Evolutionary conservation across 2,888 invertebrate species (phyloP), one percentile per base, ranked within the genome.

Genomic region (Antitype chi): DNA sequence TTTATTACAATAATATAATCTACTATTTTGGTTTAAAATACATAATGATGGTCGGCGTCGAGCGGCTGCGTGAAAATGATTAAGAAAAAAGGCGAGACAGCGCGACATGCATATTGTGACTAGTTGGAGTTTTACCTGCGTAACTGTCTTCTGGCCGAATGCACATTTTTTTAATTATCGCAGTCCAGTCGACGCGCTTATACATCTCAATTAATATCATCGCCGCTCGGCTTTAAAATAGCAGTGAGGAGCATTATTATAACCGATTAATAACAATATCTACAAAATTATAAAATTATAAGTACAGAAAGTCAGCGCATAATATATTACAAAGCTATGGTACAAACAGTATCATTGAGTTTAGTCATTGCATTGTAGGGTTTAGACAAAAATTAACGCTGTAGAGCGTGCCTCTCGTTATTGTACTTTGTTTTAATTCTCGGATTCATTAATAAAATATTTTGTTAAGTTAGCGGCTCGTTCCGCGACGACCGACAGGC

Each of bases 1-100:
- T 88, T 85, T 87, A 88, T 82, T 85, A 79, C 32, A 64, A 80
- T 78, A 74, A 77, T 81, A 81, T 77, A 76, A 81, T 84, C 85
- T 86, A 84, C 57, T 57, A 63, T 76, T 85, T 85, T 78, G 76
- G 70, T 83, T 67, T 72, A 64, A 62, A 70, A 85, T 73, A 82
- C 59, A 82, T 73, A 80, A 47, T 76, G 60, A 79, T 60, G 66
- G 63, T 78, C 70, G 73, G 71, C 47, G 28, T 69, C 66, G 74
- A 78, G 79, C 69, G 72, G 72, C 71, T 71, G 25, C 32, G 28
- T 62, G 25, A 68, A 60, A 59, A 20, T 55, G 32, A 15, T 57
- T 60, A 53, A 60, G 17, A 60, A n/a, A 47, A 49, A n/a, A 32
- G 25, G 25, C 32, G 13, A 63, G 8, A 47, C 13, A 38, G 53